Conservation (phyloP, 92 coral and sea anemone genomes). For the Epizoanthus illoricatus region DNA sequence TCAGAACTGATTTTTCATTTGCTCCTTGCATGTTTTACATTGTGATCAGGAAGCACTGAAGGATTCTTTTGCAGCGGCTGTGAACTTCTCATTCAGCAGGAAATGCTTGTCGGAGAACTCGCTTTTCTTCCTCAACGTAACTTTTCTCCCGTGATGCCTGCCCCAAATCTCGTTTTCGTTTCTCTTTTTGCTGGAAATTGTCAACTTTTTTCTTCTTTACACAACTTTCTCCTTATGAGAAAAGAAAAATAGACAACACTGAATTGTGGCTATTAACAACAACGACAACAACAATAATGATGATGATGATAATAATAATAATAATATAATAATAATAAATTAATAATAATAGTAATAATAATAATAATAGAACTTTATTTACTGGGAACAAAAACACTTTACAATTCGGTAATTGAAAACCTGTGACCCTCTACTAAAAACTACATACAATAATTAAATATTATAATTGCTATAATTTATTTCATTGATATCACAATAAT, state of each 20-base stretch:
- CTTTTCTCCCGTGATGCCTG: conserved; percentile 66
- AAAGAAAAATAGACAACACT: not conserved
- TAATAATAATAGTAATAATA: no score
- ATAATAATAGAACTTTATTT: no score
- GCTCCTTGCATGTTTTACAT: no score
- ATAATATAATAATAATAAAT: not conserved
- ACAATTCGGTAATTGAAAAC: no score
- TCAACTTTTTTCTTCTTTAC: conserved; percentile 72
- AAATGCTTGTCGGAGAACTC: conserved; percentile 57
- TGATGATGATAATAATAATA: no score
- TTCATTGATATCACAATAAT: no score
- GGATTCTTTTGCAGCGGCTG: not conserved
- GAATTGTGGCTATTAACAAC: not conserved
- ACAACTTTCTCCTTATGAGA: conserved; percentile 50
- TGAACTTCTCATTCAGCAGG: not conserved
- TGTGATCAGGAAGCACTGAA: no score
- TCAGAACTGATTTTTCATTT: no score
- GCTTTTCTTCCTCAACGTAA: conserved; percentile 70
- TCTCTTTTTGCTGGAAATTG: conserved; percentile 60
- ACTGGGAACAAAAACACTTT: no score
- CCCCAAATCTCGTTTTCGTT: conserved; percentile 67
- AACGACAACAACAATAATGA: not conserved
- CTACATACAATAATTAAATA: no score
- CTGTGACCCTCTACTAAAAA: no score
- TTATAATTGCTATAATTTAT: no score